Conservation (phyloP, 1,140 invertebrate genomes). For the Heliconius eleuchia region DNA sequence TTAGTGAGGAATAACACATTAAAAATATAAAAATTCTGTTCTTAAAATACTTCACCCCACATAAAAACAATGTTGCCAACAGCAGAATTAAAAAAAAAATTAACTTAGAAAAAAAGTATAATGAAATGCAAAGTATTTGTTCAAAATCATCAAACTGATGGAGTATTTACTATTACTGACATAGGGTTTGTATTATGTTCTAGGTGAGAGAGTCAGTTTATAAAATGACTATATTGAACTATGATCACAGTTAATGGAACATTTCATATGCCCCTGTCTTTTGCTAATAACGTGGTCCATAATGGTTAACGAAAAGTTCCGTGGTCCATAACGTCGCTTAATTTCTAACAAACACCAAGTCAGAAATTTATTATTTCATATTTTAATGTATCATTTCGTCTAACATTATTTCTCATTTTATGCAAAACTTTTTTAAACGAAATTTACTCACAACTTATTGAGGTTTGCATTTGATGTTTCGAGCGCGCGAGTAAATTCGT, state of each 20-base stretch:
- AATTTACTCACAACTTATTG: too few relatives aligned
- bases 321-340: constrained; percentile 1
- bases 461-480: background rate
- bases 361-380: background rate
- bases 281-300: constrained; percentile 15
- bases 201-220: background rate
- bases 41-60: background rate
- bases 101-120: background rate
- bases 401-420: background rate
- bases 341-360: constrained; percentile 6
- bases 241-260: constrained; percentile 12
- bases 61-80: background rate
- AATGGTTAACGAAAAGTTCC: constrained; percentile 2
- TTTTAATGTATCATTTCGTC: background rate
- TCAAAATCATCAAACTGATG: background rate
- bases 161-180: background rate
- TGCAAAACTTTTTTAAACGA: too few relatives aligned
- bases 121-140: constrained; percentile 1
- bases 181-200: background rate
- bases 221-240: background rate
- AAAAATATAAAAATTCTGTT: background rate
- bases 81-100: background rate
- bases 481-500: background rate
- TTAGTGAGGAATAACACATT: too few relatives aligned
- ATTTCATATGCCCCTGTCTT: constrained; percentile 4